phyloP scores from a whole-genome alignment of 2,113 vertebrate species.

The Ochotona curzoniae region DNA sequence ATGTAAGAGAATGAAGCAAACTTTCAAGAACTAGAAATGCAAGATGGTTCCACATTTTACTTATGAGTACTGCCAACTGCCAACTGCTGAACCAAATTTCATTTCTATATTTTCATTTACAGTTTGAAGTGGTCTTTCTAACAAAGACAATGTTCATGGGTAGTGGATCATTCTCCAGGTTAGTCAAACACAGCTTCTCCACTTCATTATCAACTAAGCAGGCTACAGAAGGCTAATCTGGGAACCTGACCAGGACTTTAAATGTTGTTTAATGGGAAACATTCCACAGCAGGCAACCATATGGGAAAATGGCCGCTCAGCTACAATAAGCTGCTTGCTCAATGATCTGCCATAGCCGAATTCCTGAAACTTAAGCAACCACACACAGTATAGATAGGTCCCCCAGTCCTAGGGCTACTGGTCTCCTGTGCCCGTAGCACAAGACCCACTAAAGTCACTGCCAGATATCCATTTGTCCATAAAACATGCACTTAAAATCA shows the following conservation, averaged over 20 bases:
- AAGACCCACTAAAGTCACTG: neutral
- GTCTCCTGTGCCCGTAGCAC: no score
- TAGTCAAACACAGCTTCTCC: slow-evolving; percentile 64
- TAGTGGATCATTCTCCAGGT: slow-evolving; percentile 60
- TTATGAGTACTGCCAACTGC: slow-evolving; percentile 8
- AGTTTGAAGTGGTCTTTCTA: slow-evolving; percentile 54
- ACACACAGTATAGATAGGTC: neutral
- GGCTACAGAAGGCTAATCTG: slow-evolving; percentile 62
- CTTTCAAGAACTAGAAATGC: neutral
- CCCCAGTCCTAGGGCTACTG: neutral
- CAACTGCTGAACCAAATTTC: slow-evolving; percentile 47
- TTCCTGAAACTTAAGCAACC: neutral
- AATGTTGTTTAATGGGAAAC: slow-evolving; percentile 72
- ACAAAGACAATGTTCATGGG: slow-evolving; percentile 62
- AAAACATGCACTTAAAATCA: neutral
- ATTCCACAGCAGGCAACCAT: slow-evolving; percentile 67
- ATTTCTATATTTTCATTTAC: slow-evolving; percentile 56
- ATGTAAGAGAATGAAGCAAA: neutral
- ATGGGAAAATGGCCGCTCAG: slow-evolving; percentile 67
- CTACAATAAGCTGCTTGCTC: slow-evolving; percentile 22
- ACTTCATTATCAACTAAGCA: slow-evolving; percentile 66
- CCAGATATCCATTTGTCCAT: neutral
- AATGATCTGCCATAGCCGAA: slow-evolving; percentile 1
- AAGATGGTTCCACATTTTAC: neutral
- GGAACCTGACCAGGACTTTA: slow-evolving; percentile 65